These are phyloP conservation scores for Lasius fuliginosus DNA, from an alignment of 2,888 invertebrate genomes.

Conservation along the genomic window DNA sequence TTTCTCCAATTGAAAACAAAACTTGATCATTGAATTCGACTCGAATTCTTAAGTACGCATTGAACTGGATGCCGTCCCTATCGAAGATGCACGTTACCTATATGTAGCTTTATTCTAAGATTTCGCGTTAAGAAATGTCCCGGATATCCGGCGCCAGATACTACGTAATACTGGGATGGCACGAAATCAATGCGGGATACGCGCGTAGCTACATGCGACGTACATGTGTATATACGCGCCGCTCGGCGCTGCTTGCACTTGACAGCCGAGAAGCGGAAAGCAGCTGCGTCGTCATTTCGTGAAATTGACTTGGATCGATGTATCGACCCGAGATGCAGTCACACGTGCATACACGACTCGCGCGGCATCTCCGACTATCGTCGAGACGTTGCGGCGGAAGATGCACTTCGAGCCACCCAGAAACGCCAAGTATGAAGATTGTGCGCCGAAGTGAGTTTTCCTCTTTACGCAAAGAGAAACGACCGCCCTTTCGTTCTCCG, in stretches of 20 bases:
- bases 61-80: too few relatives aligned
- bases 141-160: constrained; percentile 30
- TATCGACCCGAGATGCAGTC: constrained; percentile 41
- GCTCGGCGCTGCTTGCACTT: constrained; percentile 36
- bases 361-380: constrained; percentile 9
- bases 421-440: constrained; percentile 11
- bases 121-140: constrained; percentile 46
- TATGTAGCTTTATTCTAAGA: constrained; percentile 15
- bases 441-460: neutral
- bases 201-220: constrained; percentile 49
- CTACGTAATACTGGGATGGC: neutral
- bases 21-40: too few relatives aligned
- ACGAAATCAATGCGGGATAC: constrained; percentile 53
- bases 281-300: constrained; percentile 56
- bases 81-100: neutral
- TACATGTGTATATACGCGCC: constrained; percentile 34
- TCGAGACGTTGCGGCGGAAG: neutral
- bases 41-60: too few relatives aligned
- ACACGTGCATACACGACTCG: constrained; percentile 25
- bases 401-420: neutral
- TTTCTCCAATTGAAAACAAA: too few relatives aligned
- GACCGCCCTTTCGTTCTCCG: neutral
- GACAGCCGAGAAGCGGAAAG: constrained; percentile 47
- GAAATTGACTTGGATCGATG: constrained; percentile 56
- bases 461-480: neutral